Base-by-base conservation (phyloP, 2,797 vertebrate genomes). In the Amphiprion clarkii region DNA sequence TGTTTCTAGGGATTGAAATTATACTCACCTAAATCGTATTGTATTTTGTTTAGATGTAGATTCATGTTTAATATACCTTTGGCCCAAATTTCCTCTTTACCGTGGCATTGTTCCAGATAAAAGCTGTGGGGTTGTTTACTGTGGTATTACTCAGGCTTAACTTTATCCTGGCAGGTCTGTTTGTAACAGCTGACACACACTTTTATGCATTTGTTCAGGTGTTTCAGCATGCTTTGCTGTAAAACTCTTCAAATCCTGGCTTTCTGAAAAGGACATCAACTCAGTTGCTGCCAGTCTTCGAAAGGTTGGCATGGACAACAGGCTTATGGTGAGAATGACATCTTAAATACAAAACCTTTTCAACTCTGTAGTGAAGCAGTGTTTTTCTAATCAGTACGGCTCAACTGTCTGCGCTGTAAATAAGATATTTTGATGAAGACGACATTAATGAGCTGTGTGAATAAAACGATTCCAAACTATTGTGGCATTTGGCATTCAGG, bases 161-260 rank as follows among this genome's bases (percentile, higher is more conserved):
- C 76, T 69, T 90, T 66, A 92, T 88, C 83, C 83, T 39, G 36
- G 85, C 76, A 81, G 81, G 85, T 88, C 88, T 86, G 86, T 69
- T 63, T 27, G 67, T 62, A 85, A 62, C 92, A 89, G 86, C 80
- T 89, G 86, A 88, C 72, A 69, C 74, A 1, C 53, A 62, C 74
- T 82, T 78, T 53, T 25, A 31, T 88, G 68, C 87, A 83, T 90
- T 90, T 90, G 82, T 75, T 81, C 89, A 99, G 98, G 98, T 87
- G 97, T 99, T 82, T 99, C 98, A 40, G 96, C 97, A 79, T 95
- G 95, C 90, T 99, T 99, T 83, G 97, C 98, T 84, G 97, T 99
- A 76, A 99, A 99, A 93, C 96, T 99, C 82, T 99, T 99, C 93
- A 98, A 99, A 94, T 98, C 97, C 4, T 99, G 97, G 97, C 97